Base-by-base conservation (phyloP, 2,797 vertebrate genomes). In the Ispidina picta region DNA sequence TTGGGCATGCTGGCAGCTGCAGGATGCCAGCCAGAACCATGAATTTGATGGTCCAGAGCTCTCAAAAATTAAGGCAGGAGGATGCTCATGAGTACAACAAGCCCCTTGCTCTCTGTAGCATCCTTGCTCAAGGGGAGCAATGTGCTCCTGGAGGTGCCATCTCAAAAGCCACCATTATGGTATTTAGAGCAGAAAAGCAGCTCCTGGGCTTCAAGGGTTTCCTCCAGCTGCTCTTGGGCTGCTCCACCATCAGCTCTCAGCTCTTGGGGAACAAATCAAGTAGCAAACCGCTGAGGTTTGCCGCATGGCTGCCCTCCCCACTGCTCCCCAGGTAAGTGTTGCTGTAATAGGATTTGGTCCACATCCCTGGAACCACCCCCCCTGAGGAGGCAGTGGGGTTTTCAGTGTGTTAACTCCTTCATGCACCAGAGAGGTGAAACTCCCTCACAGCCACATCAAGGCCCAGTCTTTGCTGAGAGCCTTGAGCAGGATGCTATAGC, bases 281-380 rank as follows among this genome's bases (percentile, higher is more conserved):
- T 43, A 92, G 75, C 55, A 79, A 94, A 91, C 54, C 75, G 6
- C 83, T 22, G 90, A 95, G 93, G 90, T 94, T 95, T 95, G 89
- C 79, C 89, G 90, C 89, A 89, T 86, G 94, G 90, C 69, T 95
- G 89, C 90, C 76, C 88, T 93, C 90, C 75, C 62, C 89, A 52
- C 35, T 2, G 55, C 79, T 94, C 92, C 86, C 90, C 93, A 93
- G 93, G 94, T 94, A 77, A 63, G 49, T 15, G 58, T 90, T 84
- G 85, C 76, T 92, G 56, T 96, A 95, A 93, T 89, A 93, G 93
- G 93, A 94, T 96, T 95, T 94, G 89, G 69, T 94, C 86, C 68
- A 79, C 19, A 2, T 84, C 63, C 25, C 92, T 95, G 84, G 66
- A 92, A 95, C 37, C 44, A 49, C 16, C 51, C 26, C 59, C 80